Evolutionary conservation across 2,113 vertebrate species (phyloP), one percentile per base, ranked within the genome.

Genomic region (Salvelinus namaycush): DNA sequence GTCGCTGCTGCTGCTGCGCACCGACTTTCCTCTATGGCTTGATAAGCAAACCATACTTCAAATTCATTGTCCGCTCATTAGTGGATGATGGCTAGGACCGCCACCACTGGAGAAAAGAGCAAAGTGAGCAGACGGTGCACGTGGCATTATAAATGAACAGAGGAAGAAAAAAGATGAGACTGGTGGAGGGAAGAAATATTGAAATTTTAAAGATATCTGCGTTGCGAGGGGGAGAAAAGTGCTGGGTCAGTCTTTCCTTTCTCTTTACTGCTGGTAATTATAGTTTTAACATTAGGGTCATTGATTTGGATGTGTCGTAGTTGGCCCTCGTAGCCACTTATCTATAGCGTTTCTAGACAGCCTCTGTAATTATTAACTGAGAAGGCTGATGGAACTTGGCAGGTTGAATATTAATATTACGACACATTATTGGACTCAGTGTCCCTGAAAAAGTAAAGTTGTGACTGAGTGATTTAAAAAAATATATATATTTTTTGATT

Each of bases 1-100:
- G 74, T 75, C 82, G 80, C 79, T 81, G 74, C 29, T 31, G 2
- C 24, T 24, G 24, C 84, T 79, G 81, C 84, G 79, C 85, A 87
- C 81, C 80, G 76, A 79, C 48, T 74, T 87, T 80, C 87, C 81
- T 86, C 78, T 78, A 73, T 85, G 72, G 70, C 84, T 84, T 81
- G 71, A 90, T 88, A 90, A 86, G 89, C 84, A 84, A 85, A 76
- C 27, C 71, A 79, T 91, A 80, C 87, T 87, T 92, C 83, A 89
- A 79, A 86, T 84, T 83, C 79, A 90, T 83, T 62, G 75, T 82
- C 62, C 49, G 75, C 77, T 84, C 79, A 76, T 87, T 90, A 87
- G 72, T 34, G 9, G 51, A 54, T 18, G 51, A 54, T 74, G 78
- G 76, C 86, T 80, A 89, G 79, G 49, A 71, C 74, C 72, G 24